Evolutionary conservation across 2,888 invertebrate genomes (phyloP).

Genomic region (Thera britannica): DNA sequence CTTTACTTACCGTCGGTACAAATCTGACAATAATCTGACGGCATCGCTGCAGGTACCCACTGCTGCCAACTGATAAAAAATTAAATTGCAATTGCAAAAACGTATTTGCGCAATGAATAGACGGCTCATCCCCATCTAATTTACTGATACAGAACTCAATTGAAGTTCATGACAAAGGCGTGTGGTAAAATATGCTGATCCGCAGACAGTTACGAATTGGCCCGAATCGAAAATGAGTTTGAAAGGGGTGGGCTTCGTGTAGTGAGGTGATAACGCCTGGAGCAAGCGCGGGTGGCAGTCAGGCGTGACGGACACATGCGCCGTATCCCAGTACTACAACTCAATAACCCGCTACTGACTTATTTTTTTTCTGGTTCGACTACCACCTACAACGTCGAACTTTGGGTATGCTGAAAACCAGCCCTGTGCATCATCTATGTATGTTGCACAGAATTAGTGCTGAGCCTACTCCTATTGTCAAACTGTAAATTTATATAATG

Average conservation of each 20-base stretch:
- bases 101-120: slow-evolving; percentile 37
- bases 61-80: slow-evolving; percentile 29
- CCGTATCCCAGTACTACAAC: slow-evolving; percentile 1
- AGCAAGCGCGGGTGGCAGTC: slow-evolving; percentile 49
- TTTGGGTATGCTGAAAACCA: no score
- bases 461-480: no score
- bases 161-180: slow-evolving; percentile 65
- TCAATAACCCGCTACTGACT: no score
- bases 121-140: slow-evolving; percentile 61
- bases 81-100: slow-evolving; percentile 34
- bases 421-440: no score
- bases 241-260: slow-evolving; percentile 72
- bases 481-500: no score
- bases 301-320: slow-evolving; percentile 60
- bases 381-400: no score
- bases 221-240: slow-evolving; percentile 62
- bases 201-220: slow-evolving; percentile 72
- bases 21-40: slow-evolving; percentile 23
- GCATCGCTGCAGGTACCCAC: slow-evolving; percentile 27
- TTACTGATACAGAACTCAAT: slow-evolving; percentile 69
- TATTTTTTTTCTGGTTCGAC: no score
- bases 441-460: no score
- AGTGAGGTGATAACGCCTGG: slow-evolving; percentile 67
- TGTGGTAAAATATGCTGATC: slow-evolving; percentile 78
- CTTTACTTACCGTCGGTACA: slow-evolving; percentile 17